Evolutionary conservation across 1,140 invertebrate genomes (phyloP).

Genomic region (Wiebesia pumilae): DNA sequence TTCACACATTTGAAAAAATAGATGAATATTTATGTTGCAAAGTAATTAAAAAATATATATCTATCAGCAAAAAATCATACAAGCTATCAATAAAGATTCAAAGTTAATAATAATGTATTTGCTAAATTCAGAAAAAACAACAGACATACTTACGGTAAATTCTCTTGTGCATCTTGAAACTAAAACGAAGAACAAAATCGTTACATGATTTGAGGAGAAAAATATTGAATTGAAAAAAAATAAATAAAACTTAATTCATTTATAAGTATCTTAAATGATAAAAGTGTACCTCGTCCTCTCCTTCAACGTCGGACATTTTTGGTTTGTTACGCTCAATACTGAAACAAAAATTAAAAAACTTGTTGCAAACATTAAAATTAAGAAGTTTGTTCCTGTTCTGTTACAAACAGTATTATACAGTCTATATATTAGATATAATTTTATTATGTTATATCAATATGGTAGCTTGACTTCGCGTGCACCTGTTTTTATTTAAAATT

Average conservation of each 20-base stretch:
- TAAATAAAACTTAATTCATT: background rate
- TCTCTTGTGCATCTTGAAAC: slow-evolving; percentile 73
- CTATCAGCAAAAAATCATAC: too few relatives aligned
- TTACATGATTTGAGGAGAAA: background rate
- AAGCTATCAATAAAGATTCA: background rate
- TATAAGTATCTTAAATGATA: slow-evolving; percentile 5
- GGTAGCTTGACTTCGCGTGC: too few relatives aligned
- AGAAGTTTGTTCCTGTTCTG: too few relatives aligned
- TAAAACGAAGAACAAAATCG: slow-evolving; percentile 58
- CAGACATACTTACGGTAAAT: slow-evolving; percentile 59
- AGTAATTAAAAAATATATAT: too few relatives aligned
- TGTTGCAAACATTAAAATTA: too few relatives aligned
- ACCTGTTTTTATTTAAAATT: too few relatives aligned
- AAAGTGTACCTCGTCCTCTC: slow-evolving; percentile 64
- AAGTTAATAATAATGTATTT: background rate
- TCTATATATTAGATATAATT: too few relatives aligned
- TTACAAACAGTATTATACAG: too few relatives aligned
- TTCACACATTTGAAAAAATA: too few relatives aligned
- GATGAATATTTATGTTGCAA: too few relatives aligned
- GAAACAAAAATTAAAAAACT: slow-evolving; percentile 56
- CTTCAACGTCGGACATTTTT: slow-evolving; percentile 68
- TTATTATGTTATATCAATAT: too few relatives aligned
- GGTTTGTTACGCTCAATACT: slow-evolving; percentile 54
- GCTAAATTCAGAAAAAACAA: background rate
- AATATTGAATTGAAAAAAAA: background rate